Evolutionary conservation across 2,113 vertebrate species (phyloP).

Genomic region (Lepidothrix coronata): DNA sequence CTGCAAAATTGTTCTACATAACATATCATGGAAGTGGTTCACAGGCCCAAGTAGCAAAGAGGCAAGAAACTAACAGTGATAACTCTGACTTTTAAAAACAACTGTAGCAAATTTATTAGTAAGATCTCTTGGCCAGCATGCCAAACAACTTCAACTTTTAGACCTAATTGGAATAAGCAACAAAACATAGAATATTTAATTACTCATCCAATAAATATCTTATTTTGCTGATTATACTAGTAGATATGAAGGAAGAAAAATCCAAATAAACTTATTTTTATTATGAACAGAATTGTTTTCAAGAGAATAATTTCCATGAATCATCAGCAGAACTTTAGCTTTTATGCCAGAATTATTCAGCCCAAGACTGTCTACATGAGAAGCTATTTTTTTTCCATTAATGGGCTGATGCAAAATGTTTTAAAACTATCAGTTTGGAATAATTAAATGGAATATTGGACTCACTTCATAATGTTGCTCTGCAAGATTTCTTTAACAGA

Average conservation of each 20-base stretch:
- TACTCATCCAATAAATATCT: neutral
- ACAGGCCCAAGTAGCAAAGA: neutral
- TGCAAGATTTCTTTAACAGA: neutral
- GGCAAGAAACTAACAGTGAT: neutral
- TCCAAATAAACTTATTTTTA: neutral
- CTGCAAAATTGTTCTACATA: neutral
- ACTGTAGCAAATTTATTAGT: neutral
- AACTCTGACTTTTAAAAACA: neutral
- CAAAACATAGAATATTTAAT: neutral
- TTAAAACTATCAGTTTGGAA: neutral
- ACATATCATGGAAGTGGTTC: neutral
- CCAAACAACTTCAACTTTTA: neutral
- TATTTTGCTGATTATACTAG: neutral
- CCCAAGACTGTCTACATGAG: neutral
- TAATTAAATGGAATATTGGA: conserved; percentile 16
- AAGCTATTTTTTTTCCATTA: neutral
- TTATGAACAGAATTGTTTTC: neutral
- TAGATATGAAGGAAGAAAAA: neutral
- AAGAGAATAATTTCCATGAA: neutral
- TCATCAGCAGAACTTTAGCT: neutral
- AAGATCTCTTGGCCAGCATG: neutral
- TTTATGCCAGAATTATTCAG: neutral
- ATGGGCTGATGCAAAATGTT: neutral
- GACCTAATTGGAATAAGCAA: neutral
- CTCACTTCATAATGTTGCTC: neutral